Evolutionary conservation across 2,888 invertebrate genomes (phyloP), one percentile per base, ranked within the genome.

Genomic region (Heterodera filipjevi): DNA sequence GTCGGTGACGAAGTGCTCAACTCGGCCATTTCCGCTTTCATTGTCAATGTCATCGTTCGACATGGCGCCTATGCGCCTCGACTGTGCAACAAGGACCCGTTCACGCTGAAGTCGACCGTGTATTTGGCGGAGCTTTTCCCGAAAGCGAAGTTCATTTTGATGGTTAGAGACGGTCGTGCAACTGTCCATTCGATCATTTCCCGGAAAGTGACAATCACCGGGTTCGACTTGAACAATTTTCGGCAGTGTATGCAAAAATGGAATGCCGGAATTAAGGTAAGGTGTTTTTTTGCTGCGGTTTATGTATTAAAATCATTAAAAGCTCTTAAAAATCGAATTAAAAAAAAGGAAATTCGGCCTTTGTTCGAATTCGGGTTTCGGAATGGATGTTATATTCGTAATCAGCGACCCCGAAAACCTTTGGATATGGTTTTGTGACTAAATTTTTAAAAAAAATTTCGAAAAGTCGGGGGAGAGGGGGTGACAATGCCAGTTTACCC

Each of bases 161-260:
- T 98, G 96, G 93, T 98, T 86, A 93, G 99, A 82, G 99, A 99
- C 90, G 98, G 98, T 39, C 93, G 99, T 82, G 99, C 98, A 81
- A 96, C 97, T 35, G 97, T 97, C 81, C 97, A 99, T 92, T 98
- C 97, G 82, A 96, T 99, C 32, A 97, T 99, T 89, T 94, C 95
- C 75, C 92, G 98, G 87, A 95, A 96, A 93, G 87, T 93, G 72
- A 93, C 93, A 53, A 95, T 95, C 89, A 94, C 94, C 27, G 97
- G 96, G 71, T 99, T 99, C 92, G 96, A 98, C 92, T 92, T 98
- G 90, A 93, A 93, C 85, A 94, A 94, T 90, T 96, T 95, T 91
- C 93, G 95, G 82, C 88, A 96, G 91, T 97, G 97, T 90, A 92
- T 99, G 91, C 93, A 92, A 86, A 96, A 96, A 91, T 99, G 99